Percentiles rank a stretch among this genome's conserved stretches.
These are phyloP conservation scores for Sphyrna mokarran DNA, from an alignment of 2,113 vertebrate species.

Conservation along the genomic window DNA sequence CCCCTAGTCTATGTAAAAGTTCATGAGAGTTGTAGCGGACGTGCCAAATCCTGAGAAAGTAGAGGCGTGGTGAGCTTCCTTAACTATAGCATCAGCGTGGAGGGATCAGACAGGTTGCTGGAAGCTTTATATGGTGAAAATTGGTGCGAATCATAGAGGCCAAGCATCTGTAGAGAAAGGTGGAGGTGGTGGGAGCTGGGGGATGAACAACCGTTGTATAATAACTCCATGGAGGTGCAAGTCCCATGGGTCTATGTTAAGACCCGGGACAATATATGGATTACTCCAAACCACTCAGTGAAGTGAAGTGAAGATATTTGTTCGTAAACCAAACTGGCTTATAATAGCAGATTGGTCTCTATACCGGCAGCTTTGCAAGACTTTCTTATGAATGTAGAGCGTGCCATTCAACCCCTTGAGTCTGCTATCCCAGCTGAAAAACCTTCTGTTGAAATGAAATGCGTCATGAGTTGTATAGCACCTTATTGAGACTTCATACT, in stretches of 20 bases:
- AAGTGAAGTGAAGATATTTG: neutral
- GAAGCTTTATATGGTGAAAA: too few relatives aligned
- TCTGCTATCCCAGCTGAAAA: neutral
- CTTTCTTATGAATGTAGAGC: neutral
- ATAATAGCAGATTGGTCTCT: neutral
- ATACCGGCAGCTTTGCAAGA: neutral
- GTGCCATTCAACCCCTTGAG: neutral
- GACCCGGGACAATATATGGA: neutral
- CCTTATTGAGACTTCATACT: neutral
- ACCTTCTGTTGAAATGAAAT: neutral
- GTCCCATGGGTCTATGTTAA: neutral
- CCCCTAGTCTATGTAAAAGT: too few relatives aligned
- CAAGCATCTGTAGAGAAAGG: too few relatives aligned
- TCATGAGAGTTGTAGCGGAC: too few relatives aligned
- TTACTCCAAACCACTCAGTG: neutral
- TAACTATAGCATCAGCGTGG: too few relatives aligned
- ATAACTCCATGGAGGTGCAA: too few relatives aligned
- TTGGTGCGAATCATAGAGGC: too few relatives aligned
- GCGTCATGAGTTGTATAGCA: neutral
- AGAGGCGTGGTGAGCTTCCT: too few relatives aligned
- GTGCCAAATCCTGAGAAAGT: too few relatives aligned
- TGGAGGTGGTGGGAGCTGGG: too few relatives aligned
- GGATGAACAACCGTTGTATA: too few relatives aligned
- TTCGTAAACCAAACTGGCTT: neutral
- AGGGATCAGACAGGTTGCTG: too few relatives aligned